phyloP scores from a whole-genome alignment of 2,797 vertebrate genomes.

The Danio tinwini region DNA sequence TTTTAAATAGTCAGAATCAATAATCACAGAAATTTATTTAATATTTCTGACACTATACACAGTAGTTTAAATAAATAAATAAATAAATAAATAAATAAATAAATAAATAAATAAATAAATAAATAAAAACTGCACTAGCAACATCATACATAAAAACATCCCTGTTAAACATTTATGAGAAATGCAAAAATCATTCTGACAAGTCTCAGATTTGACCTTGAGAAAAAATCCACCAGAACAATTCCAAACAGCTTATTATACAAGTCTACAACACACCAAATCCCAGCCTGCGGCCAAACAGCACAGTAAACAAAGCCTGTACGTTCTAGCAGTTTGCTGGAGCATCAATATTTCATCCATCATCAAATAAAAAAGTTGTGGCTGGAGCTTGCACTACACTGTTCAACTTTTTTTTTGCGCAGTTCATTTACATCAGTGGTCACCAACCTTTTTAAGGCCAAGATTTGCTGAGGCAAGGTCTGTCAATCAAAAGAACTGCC shows the following conservation, averaged over 20 bases:
- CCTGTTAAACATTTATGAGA: background rate
- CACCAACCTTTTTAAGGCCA: too few species aligned
- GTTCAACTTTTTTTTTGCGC: too few species aligned
- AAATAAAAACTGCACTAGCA: background rate
- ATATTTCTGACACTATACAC: background rate
- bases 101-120: background rate
- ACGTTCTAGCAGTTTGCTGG: slow-evolving; percentile 36
- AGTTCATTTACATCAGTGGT: too few species aligned
- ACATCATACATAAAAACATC: background rate
- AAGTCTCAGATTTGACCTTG: background rate
- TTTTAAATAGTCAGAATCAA: too few species aligned
- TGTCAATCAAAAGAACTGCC: too few species aligned
- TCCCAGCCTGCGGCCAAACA: background rate
- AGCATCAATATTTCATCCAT: slow-evolving; percentile 67
- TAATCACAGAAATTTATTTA: too few species aligned
- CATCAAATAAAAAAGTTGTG: slow-evolving; percentile 55
- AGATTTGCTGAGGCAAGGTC: too few species aligned
- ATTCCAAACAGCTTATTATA: background rate
- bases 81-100: background rate
- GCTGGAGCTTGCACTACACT: too few species aligned
- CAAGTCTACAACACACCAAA: slow-evolving; percentile 2
- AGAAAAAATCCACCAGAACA: background rate
- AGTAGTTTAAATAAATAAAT: background rate
- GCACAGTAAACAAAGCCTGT: background rate
- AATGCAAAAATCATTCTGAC: background rate